Evolutionary conservation across 1,140 invertebrate genomes (phyloP), one percentile per base, ranked within the genome.

Genomic region (Drosophila repleta): DNA sequence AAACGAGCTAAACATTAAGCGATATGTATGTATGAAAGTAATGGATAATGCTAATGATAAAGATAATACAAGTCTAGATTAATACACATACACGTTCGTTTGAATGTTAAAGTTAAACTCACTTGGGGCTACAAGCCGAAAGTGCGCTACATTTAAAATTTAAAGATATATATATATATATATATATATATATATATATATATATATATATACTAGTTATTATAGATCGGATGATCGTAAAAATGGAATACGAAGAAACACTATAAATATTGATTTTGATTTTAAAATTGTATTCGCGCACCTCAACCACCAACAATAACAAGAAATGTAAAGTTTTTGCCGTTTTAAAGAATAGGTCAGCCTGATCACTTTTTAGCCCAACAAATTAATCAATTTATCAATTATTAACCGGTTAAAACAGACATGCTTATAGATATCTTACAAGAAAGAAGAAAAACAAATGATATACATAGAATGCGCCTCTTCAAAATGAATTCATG

Each of bases 121-220:
- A 76, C 81, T 83, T 85, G 56, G 76, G 80, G 68, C 80, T 84
- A 69, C 57, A 84, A 84, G 80, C 53, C 80, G 24, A 48, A 79
- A 76, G 76, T 83, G 79, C 10, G 63, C 56, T 46, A 73, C 18
- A 20, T 58, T 76, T 67, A 56, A 74, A 76, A 76, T 74, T 76
- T 65, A 73, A 60, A 66, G 41, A 68, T 52, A 74, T 57, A 79
- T 48, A 63, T 10, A 57, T 46, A 37, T 26, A 66, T 20, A 18
- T 35, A 56, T 56, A 49, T 37, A 41, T 10, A 56, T 45, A 46
- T 24, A 55, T 29, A 18, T 32, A 45, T 49, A 49, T 49, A 66
- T 61, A 51, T 49, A 49, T 75, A 65, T 57, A n/a, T 46, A 58
- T 60, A 35, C 53, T 73, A 68, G 73, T 32, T 32, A 57, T 56